A percentile compares a stretch with the other conserved stretches of the same genome.
Evolutionary conservation across 2,113 vertebrate species (phyloP).

Genomic region (Rousettus leschenaultii): DNA sequence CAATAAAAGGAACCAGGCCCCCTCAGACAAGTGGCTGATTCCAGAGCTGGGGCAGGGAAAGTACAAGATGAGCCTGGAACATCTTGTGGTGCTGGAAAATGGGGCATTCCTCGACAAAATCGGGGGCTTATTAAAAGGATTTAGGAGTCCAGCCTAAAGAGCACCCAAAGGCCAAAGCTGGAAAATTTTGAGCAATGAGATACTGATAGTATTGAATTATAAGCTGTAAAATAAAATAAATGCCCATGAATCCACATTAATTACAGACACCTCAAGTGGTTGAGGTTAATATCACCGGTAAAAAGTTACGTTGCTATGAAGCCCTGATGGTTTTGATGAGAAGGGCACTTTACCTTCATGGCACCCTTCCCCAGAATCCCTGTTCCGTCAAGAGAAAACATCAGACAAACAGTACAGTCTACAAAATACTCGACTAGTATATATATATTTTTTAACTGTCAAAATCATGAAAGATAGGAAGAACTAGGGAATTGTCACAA

Average conservation of each 20-base stretch:
- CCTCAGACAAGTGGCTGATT: not conserved
- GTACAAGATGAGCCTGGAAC: not conserved
- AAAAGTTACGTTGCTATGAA: not conserved
- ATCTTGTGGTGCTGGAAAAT: not conserved
- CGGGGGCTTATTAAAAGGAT: not conserved
- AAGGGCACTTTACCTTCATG: not conserved
- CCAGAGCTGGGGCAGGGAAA: not conserved
- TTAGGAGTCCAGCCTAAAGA: not conserved
- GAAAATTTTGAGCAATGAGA: not conserved
- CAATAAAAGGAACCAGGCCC: not conserved
- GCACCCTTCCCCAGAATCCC: not conserved
- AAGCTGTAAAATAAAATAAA: not conserved
- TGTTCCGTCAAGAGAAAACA: not conserved
- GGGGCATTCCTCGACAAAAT: not conserved
- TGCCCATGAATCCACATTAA: not conserved
- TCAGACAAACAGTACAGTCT: not conserved
- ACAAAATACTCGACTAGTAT: not conserved
- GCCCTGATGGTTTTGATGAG: not conserved
- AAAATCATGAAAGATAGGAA: not conserved
- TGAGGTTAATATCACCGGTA: not conserved
- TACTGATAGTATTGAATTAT: not conserved
- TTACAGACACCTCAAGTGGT: not conserved
- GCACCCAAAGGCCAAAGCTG: not conserved
- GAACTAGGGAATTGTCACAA: not conserved
- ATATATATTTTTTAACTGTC: not conserved